Conservation (phyloP, 2,113 vertebrate genomes). For the Rallus limicola region DNA sequence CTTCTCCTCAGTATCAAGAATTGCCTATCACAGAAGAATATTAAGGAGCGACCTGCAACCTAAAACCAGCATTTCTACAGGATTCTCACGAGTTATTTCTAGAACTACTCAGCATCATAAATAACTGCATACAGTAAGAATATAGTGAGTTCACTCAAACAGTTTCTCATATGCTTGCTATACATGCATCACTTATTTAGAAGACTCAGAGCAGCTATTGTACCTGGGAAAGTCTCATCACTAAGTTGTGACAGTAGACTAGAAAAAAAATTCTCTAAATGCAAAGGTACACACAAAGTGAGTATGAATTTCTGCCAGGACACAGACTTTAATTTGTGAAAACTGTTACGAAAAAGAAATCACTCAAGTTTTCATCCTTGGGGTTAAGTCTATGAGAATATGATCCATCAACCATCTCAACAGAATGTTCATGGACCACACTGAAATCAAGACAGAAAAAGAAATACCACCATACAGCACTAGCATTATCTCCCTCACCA, state of each 20-base stretch:
- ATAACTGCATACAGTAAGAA: not conserved
- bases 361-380: not conserved
- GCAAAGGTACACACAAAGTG: not conserved
- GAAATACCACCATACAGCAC: not conserved
- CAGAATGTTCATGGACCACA: not conserved
- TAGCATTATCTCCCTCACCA: not conserved
- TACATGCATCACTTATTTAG: not conserved
- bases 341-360: not conserved
- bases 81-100: not conserved
- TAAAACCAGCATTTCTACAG: not conserved
- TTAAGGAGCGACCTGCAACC: not conserved
- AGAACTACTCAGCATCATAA: not conserved
- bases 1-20: not conserved
- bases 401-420: not conserved
- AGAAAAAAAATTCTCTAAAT: not conserved
- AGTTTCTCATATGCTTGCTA: not conserved
- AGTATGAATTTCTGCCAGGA: slow-evolving; percentile 61
- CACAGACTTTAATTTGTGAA: not conserved
- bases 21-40: not conserved
- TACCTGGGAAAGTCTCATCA: not conserved
- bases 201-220: not conserved
- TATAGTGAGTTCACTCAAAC: not conserved
- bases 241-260: not conserved
- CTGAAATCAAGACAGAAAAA: not conserved
- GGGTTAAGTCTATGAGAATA: not conserved